Conservation (phyloP, 2,797 vertebrate species). For the Argya squamiceps region DNA sequence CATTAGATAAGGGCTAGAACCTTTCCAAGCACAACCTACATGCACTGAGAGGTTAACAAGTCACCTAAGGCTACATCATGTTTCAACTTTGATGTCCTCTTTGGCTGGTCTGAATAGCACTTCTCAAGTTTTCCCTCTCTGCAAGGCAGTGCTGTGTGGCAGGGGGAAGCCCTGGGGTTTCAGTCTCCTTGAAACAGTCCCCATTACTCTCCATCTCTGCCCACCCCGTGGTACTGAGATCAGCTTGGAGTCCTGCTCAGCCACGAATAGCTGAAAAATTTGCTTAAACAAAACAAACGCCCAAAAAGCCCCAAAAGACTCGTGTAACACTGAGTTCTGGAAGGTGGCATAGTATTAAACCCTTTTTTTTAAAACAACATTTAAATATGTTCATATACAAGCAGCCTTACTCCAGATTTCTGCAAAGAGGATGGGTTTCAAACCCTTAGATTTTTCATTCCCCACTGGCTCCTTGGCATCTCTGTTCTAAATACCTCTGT, state of each 20-base stretch:
- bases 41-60: background rate
- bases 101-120: background rate
- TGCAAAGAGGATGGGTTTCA: background rate
- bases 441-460: background rate
- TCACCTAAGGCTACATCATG: background rate
- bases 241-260: fast-evolving
- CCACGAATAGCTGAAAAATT: background rate
- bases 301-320: fast-evolving
- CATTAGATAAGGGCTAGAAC: background rate
- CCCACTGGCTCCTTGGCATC: background rate
- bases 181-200: background rate
- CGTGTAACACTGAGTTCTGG: background rate
- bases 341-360: background rate
- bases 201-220: fast-evolving
- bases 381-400: background rate
- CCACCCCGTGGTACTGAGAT: background rate
- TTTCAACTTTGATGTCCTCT: background rate
- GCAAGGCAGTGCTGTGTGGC: fast-evolving
- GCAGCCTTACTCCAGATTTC: background rate
- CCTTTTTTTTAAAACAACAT: background rate
- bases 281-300: background rate
- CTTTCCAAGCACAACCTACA: background rate
- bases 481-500: background rate
- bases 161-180: background rate
- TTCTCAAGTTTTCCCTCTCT: background rate